Conservation (phyloP, 2,888 invertebrate species). For the Chloroclystis v-ata region DNA sequence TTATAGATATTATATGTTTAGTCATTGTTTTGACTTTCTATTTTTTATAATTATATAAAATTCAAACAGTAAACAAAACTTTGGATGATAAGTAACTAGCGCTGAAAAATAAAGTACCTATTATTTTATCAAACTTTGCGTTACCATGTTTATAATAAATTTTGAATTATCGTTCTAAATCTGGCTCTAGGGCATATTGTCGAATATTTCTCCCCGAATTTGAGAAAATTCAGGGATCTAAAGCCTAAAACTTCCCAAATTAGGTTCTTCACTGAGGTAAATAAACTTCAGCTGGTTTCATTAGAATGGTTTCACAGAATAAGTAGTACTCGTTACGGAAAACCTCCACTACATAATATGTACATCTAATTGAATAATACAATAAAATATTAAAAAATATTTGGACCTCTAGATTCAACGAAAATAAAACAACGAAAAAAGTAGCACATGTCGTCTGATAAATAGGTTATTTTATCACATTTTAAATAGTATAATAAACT, state of each 20-base stretch:
- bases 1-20: too few species aligned
- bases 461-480: too few species aligned
- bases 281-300: slow-evolving; percentile 13
- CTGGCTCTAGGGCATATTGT: not conserved
- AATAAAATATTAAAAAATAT: not conserved
- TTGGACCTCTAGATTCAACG: too few species aligned
- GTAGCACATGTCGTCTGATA: too few species aligned
- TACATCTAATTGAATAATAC: not conserved
- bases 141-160: not conserved
- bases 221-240: slow-evolving; percentile 4
- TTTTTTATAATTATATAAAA: too few species aligned
- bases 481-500: too few species aligned
- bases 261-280: slow-evolving; percentile 3
- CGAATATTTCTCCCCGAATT: slow-evolving; percentile 1
- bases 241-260: slow-evolving; percentile 10
- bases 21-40: too few species aligned
- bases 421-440: too few species aligned
- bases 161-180: not conserved
- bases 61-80: too few species aligned
- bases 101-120: too few species aligned
- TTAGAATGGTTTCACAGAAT: slow-evolving; percentile 16
- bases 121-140: too few species aligned
- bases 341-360: not conserved
- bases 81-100: too few species aligned
- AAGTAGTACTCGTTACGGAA: not conserved